Conservation (phyloP, 37 sponge, comb jelly and placozoan genomes). For the Dysidea cf. avara region DNA sequence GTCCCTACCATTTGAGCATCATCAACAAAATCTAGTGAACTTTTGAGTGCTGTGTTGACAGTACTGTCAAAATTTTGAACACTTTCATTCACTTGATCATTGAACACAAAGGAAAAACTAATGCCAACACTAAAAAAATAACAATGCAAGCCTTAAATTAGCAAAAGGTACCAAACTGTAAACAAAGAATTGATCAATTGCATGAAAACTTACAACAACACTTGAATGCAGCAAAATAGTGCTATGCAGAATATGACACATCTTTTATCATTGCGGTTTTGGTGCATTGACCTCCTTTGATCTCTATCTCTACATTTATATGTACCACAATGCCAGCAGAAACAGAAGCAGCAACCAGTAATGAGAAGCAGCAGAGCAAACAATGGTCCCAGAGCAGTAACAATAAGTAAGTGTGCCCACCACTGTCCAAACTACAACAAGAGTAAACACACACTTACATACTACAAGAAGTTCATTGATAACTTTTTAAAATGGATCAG, state of each 20-base stretch:
- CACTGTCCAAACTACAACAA: conserved; percentile 29
- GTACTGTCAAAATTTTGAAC: conserved; percentile 1
- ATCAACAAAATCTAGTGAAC: no score
- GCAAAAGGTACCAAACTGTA: no score
- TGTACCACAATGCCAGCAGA: conserved; percentile 68
- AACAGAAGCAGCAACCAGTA: conserved; percentile 52
- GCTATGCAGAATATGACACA: conserved; percentile 31
- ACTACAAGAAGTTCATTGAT: no score
- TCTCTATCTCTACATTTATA: no score
- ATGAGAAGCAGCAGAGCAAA: conserved; percentile 32
- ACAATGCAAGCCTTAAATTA: not conserved
- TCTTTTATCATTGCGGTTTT: conserved; percentile 24
- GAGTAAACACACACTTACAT: no score
- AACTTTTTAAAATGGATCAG: no score
- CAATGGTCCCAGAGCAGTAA: conserved; percentile 45
- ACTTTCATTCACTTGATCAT: conserved; percentile 40
- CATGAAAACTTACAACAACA: conserved; percentile 30
- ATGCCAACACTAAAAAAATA: conserved; percentile 38
- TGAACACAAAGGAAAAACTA: conserved; percentile 55
- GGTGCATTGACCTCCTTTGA: conserved; percentile 12
- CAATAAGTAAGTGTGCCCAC: conserved; percentile 55
- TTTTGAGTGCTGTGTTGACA: not conserved
- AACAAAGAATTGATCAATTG: no score
- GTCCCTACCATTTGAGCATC: no score
- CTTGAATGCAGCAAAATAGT: conserved; percentile 32